These are phyloP conservation scores for Mobula birostris DNA, from an alignment of 2,113 vertebrate species.

Conservation along the genomic window DNA sequence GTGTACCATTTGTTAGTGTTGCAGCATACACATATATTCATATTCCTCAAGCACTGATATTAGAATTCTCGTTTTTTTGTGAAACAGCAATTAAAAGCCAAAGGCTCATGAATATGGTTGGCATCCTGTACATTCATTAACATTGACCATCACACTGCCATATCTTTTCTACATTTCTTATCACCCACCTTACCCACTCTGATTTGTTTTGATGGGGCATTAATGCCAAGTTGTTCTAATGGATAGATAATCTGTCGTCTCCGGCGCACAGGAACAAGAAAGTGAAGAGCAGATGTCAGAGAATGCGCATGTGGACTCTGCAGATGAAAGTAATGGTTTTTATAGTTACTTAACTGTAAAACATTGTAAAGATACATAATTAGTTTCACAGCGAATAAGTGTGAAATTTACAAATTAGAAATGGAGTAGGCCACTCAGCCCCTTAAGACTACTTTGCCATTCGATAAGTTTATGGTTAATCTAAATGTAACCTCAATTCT, in stretches of 20 bases:
- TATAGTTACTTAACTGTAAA: conserved; percentile 46
- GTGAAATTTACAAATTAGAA: conserved; percentile 49
- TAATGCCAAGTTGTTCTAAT: conserved; percentile 81
- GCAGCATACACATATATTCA: background rate
- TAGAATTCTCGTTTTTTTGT: conserved; percentile 40
- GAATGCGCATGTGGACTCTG: conserved; percentile 71
- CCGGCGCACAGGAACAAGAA: conserved; percentile 79
- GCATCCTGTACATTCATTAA: conserved; percentile 57
- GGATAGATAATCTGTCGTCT: conserved; percentile 91
- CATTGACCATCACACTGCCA: conserved; percentile 52
- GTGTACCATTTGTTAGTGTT: background rate
- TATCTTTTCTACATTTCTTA: conserved; percentile 59
- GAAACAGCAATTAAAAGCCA: conserved; percentile 60
- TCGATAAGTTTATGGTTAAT: too few relatives aligned
- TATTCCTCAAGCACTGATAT: conserved; percentile 22
- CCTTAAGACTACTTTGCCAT: too few relatives aligned
- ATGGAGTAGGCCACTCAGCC: too few relatives aligned
- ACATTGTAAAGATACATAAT: background rate
- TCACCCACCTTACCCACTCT: conserved; percentile 76
- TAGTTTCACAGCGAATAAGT: conserved; percentile 16
- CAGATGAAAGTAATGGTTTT: conserved; percentile 57
- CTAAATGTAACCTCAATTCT: too few relatives aligned
- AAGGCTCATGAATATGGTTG: conserved; percentile 47
- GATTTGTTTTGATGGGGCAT: conserved; percentile 74
- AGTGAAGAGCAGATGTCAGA: conserved; percentile 74